Evolutionary conservation across 2,797 vertebrate species (phyloP).

Genomic region (Ctenosaura bakeri): DNA sequence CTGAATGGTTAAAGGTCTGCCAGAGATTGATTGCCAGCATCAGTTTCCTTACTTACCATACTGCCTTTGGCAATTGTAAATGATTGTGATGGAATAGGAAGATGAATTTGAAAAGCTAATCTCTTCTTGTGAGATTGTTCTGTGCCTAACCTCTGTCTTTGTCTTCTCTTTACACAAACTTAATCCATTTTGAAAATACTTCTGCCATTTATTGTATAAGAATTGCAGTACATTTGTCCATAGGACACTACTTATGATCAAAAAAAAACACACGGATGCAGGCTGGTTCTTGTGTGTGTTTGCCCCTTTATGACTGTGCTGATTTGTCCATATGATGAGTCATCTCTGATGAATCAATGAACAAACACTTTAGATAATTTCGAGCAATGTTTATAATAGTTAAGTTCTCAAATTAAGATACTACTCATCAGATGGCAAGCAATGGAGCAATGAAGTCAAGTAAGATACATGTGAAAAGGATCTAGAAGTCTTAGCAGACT

Average conservation of each 20-base stretch:
- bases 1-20: conserved; percentile 24
- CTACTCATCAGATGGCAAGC: not conserved
- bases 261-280: not conserved
- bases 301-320: not conserved
- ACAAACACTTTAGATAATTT: not conserved
- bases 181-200: not conserved
- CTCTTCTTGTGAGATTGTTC: conserved; percentile 4
- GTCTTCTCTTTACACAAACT: not conserved
- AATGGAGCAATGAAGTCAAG: not conserved
- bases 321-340: no score
- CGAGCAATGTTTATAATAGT: not conserved
- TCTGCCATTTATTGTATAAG: not conserved
- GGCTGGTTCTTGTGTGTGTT: not conserved
- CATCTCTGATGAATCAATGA: not conserved
- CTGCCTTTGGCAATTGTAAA: conserved; percentile 29
- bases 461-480: not conserved
- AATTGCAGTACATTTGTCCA: not conserved
- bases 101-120: conserved; percentile 32
- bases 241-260: not conserved
- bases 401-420: not conserved
- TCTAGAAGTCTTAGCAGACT: no score
- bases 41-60: not conserved
- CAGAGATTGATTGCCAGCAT: conserved; percentile 41
- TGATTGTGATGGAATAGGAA: conserved; percentile 6
- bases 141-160: conserved; percentile 7